Evolutionary conservation across 2,113 vertebrate genomes (phyloP), one percentile per base, ranked within the genome.

Genomic region (Opisthocomus hoazin): DNA sequence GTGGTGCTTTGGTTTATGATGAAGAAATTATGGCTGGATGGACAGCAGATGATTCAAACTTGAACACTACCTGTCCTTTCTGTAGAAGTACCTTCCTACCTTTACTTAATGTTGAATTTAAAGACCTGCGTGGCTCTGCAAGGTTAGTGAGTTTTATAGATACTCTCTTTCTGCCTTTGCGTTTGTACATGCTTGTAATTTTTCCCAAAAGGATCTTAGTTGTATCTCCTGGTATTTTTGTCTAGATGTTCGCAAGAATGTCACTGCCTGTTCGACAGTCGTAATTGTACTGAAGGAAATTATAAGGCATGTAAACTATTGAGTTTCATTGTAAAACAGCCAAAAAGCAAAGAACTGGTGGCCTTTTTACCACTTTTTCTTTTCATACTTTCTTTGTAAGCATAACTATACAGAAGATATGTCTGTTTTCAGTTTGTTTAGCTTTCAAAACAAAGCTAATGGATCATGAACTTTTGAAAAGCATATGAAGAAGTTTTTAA

Each of bases 1-100:
- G 99, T 97, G 98, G 98, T 92, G 98, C 98, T 53, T 97, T 99
- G 96, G 99, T 99, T 92, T 99, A 99, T 78, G 99, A 99, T 79
- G 99, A 99, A 98, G 99, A 99, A 98, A 99, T 99, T 90, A 99
- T 99, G 99, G 99, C 99, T 66, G 99, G 99, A 37, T 99, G 99
- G 99, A 99, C 98, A 3, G 99, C 99, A 27, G 98, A 99, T 34
- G 99, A 99, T 95, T 99, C 99, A 80, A 99, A 99, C 95, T 98
- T 99, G 78, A 99, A 99, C 90, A 99, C 99, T 84, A 99, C 98
- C 27, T 99, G 99, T 94, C 99, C 99, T 37, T 99, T 99, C 97
- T 99, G 99, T 97, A 98, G 98, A 97, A 98, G 87, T n/a, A 98
- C 98, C 84, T 99, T 99, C 92, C 98, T 99, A 12, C 99, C 99